A percentile compares a stretch with the other conserved stretches of the same genome.
Conservation (phyloP, 64 coral and sea anemone genomes). For the Montipora foliosa region DNA sequence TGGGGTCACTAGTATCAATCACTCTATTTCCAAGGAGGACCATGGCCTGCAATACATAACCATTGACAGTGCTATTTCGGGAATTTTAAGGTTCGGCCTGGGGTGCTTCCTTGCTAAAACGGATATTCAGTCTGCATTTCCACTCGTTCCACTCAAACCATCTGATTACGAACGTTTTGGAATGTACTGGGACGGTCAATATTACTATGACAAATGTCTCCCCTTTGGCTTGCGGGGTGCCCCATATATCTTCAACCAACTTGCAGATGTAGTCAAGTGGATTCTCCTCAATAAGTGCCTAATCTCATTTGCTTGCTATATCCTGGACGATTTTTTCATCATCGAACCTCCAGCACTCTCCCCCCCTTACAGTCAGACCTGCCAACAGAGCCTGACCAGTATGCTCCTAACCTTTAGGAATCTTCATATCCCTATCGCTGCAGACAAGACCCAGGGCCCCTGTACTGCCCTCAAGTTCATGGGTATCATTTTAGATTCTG, state of each 20-base stretch:
- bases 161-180: constrained; percentile 60
- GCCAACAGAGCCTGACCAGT: constrained; percentile 10
- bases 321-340: constrained; percentile 39
- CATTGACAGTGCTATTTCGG: constrained; percentile 34
- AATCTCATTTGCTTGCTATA: constrained; percentile 55
- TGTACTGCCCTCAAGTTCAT: constrained; percentile 21
- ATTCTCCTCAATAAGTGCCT: neutral
- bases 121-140: constrained; percentile 51
- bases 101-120: constrained; percentile 74
- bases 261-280: neutral
- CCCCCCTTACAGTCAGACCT: neutral
- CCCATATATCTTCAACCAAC: constrained; percentile 29
- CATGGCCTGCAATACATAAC: constrained; percentile 60
- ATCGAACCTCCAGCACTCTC: neutral
- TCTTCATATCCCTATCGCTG: constrained; percentile 1
- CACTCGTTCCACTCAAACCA: constrained; percentile 12
- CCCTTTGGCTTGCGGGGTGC: constrained; percentile 43
- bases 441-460: neutral
- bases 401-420: constrained; percentile 23
- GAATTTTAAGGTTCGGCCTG: constrained; percentile 5
- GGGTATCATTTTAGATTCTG: constrained; percentile 45
- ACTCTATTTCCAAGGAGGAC: constrained; percentile 61
- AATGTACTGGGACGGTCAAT: constrained; percentile 62
- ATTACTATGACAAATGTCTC: constrained; percentile 50
- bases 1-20: constrained; percentile 41